phyloP scores from a whole-genome alignment of 2,797 vertebrate genomes.

The Acanthurus lineatus region DNA sequence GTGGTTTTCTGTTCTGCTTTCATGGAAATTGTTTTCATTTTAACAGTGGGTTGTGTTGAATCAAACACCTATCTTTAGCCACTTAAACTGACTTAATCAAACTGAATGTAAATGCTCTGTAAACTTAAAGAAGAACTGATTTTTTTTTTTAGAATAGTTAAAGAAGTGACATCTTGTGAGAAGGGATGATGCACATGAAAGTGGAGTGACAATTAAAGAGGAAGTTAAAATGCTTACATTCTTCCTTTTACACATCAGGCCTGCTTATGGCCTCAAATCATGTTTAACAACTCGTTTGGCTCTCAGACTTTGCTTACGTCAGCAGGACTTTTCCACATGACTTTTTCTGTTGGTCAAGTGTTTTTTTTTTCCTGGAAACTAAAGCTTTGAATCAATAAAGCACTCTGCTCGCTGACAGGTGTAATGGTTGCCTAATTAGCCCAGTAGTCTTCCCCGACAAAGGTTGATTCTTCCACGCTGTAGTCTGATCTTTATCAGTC shows the following conservation, averaged over 20 bases:
- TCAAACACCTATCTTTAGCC: not conserved
- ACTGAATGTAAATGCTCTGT: not conserved
- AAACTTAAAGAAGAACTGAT: not conserved
- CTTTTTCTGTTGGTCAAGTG: constrained; percentile 28
- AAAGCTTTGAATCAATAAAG: constrained; percentile 62
- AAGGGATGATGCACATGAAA: not conserved
- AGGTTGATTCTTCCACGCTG: not conserved
- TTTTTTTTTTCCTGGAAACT: constrained; percentile 34
- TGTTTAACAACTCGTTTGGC: constrained; percentile 16
- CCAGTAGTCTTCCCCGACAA: not conserved
- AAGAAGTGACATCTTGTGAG: not conserved
- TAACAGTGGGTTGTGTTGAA: not conserved
- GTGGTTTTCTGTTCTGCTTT: not conserved
- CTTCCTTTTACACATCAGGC: not conserved
- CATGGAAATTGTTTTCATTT: not conserved
- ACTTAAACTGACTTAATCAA: not conserved
- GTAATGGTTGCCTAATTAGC: not conserved
- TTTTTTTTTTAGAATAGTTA: too few species aligned
- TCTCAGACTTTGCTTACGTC: constrained; percentile 44
- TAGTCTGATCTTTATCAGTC: not conserved
- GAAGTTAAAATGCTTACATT: constrained; percentile 59
- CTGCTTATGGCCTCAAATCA: constrained; percentile 18
- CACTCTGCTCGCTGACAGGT: constrained; percentile 29
- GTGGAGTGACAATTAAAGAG: constrained; percentile 40
- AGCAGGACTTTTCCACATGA: constrained; percentile 34